Evolutionary conservation across 2,113 vertebrate genomes (phyloP).

Genomic region (Pipra filicauda): DNA sequence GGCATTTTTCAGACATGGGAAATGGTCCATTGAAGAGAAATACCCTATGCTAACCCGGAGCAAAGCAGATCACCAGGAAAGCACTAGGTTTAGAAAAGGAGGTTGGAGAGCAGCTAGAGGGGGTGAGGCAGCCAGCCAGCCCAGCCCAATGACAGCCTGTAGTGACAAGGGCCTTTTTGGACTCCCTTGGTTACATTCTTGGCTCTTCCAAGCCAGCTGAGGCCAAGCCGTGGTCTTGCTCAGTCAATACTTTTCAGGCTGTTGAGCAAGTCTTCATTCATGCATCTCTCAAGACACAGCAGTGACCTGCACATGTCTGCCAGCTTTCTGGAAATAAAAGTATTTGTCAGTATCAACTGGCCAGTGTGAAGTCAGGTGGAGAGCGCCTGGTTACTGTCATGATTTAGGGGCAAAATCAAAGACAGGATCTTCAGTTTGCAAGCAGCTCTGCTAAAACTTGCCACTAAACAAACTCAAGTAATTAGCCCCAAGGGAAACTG

Average conservation of each 20-base stretch:
- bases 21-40: rapidly evolving
- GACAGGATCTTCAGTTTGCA: neutral
- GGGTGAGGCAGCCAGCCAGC: neutral
- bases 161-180: neutral
- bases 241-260: neutral
- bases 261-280: neutral
- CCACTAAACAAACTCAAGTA: neutral
- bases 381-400: neutral
- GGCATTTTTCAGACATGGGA: neutral
- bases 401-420: neutral
- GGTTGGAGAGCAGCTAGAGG: neutral
- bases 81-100: neutral
- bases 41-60: neutral
- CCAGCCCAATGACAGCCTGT: neutral
- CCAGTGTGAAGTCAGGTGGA: neutral
- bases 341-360: neutral
- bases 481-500: neutral
- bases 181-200: rapidly evolving
- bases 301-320: neutral
- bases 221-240: neutral
- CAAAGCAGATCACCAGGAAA: neutral
- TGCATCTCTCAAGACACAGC: rapidly evolving
- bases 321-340: neutral
- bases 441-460: neutral
- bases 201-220: neutral